Evolutionary conservation across 2,888 invertebrate species (phyloP).

Genomic region (Tinea semifulvella): DNA sequence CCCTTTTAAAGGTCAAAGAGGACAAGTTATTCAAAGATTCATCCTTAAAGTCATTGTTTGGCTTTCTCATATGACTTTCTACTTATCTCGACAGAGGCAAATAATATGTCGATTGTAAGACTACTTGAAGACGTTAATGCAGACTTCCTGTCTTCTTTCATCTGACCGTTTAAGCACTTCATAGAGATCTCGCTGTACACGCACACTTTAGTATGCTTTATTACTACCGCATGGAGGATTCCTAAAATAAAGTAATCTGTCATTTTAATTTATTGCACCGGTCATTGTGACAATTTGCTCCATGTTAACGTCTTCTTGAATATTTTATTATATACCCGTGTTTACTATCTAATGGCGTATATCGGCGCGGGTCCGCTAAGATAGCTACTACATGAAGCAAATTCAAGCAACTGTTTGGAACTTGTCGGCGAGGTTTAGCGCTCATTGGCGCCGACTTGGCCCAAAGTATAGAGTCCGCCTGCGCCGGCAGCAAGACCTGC

Average conservation of each 20-base stretch:
- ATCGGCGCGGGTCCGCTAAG: too few relatives aligned
- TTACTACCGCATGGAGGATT: conserved; percentile 26
- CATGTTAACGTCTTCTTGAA: not conserved
- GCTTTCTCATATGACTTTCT: conserved; percentile 1
- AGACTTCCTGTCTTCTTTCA: conserved; percentile 56
- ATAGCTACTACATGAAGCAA: too few relatives aligned
- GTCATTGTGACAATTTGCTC: conserved; percentile 6
- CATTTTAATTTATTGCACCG: conserved; percentile 43
- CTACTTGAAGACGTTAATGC: conserved; percentile 45
- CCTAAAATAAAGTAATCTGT: conserved; percentile 51
- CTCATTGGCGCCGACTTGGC: too few relatives aligned
- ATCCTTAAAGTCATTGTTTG: too few relatives aligned
- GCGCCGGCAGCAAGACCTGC: too few relatives aligned
- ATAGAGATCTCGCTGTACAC: conserved; percentile 28
- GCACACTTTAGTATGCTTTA: conserved; percentile 35
- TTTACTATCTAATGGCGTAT: too few relatives aligned
- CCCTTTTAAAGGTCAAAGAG: too few relatives aligned
- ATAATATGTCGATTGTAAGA: conserved; percentile 32
- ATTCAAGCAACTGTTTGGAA: too few relatives aligned
- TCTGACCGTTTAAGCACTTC: conserved; percentile 40
- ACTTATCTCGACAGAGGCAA: conserved; percentile 3
- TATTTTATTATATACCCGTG: too few relatives aligned
- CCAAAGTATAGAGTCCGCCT: too few relatives aligned
- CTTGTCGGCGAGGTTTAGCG: too few relatives aligned
- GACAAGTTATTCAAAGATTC: too few relatives aligned